Base-by-base conservation (phyloP, 2,888 invertebrate species). In the Lithophane semibrunnea region DNA sequence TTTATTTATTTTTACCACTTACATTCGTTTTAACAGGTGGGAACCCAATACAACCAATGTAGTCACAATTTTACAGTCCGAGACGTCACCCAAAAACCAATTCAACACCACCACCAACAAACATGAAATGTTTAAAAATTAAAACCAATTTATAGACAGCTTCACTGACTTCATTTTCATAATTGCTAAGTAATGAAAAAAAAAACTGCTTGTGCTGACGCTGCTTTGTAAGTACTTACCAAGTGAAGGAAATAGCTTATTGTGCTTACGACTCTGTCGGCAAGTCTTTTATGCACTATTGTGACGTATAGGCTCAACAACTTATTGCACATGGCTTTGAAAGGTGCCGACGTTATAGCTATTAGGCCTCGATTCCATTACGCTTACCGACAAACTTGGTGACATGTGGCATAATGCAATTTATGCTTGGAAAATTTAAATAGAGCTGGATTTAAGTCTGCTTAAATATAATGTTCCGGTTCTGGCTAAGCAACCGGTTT, bases 291-390 rank as follows among this genome's bases (percentile, higher is more conserved):
- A 80, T 80, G 71, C 70, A 83, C 80, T 73, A 79, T 79, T 84
- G 79, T 81, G 84, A 84, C 54, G 81, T 65, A 84, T 65, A 70
- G 52, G n/a, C 70, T 80, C 44, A 70, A 63, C 61, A 56, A 80
- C 42, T 84, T 82, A 84, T 84, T 84, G 73, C 81, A 74, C 63
- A 84, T 71, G 67, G 67, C 67, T 81, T 82, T 82, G 68, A 84
- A 75, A 85, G 81, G 63, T 64, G 67, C 81, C 81, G 85, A 64
- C 54, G 66, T 54, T 70, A 61, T 70, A 24, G 66, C 49, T 70
- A 70, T 84, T 82, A 80, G 67, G 49, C 66, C 66, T 74, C 80
- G 80, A 61, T 84, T 58, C 54, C 56, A 79, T 72, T 68, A 69
- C n/a, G 61, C 49, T 37, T 60, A 70, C 67, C 54, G 37, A n/a